These are phyloP conservation scores for Speoplatyrhinus poulsoni DNA, from an alignment of 2,113 vertebrate genomes.

Conservation along the genomic window DNA sequence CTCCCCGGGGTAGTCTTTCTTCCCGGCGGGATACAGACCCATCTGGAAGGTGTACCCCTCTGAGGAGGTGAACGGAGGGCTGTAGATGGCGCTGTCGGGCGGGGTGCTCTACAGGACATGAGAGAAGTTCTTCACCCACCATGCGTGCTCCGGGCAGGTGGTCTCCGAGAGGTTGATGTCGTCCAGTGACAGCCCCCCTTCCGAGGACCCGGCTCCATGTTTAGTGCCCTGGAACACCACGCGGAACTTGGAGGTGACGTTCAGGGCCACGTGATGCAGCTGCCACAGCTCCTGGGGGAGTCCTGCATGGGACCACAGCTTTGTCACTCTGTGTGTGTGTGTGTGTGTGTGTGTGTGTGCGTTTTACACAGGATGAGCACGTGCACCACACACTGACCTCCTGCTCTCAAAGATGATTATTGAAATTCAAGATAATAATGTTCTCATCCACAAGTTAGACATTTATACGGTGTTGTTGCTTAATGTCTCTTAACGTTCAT, in stretches of 20 bases:
- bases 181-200: slow-evolving; percentile 87
- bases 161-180: slow-evolving; percentile 94
- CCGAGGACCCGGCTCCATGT: slow-evolving; percentile 39
- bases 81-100: slow-evolving; percentile 63
- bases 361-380: background rate
- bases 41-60: slow-evolving; percentile 90
- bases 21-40: slow-evolving; percentile 69
- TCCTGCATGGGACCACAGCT: slow-evolving; percentile 45
- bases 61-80: slow-evolving; percentile 83
- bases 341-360: too few species aligned
- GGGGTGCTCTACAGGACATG: slow-evolving; percentile 68
- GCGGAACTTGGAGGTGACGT: slow-evolving; percentile 80
- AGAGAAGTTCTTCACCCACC: slow-evolving; percentile 86
- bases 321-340: background rate
- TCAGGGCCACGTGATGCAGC: slow-evolving; percentile 82
- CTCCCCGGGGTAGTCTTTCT: slow-evolving; percentile 22
- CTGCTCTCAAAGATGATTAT: background rate
- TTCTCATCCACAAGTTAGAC: too few species aligned
- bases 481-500: too few species aligned
- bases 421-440: too few species aligned
- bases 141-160: slow-evolving; percentile 84
- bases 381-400: too few species aligned
- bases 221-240: slow-evolving; percentile 84
- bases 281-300: slow-evolving; percentile 80
- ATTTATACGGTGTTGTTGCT: too few species aligned